A percentile compares a stretch with the other conserved stretches of the same genome.
Evolutionary conservation across 2,888 invertebrate species (phyloP).

Genomic region (Drosophila ustulata): DNA sequence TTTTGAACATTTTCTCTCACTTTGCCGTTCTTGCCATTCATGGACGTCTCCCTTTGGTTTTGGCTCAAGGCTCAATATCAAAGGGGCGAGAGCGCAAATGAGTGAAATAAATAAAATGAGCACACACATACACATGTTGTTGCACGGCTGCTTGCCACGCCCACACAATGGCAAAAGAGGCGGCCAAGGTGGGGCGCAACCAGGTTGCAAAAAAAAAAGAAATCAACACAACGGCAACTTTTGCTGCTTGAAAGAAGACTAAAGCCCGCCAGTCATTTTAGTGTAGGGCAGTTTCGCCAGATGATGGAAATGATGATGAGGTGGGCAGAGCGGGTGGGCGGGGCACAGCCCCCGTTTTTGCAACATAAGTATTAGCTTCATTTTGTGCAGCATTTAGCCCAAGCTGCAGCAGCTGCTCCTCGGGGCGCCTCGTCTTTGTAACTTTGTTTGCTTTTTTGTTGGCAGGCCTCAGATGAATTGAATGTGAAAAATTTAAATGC

Average conservation of each 20-base stretch:
- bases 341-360: slow-evolving; percentile 61
- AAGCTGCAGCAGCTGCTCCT: slow-evolving; percentile 1
- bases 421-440: slow-evolving; percentile 58
- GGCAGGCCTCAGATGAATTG: slow-evolving; percentile 80
- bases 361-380: slow-evolving; percentile 81
- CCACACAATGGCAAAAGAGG: slow-evolving; percentile 49
- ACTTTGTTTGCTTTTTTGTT: slow-evolving; percentile 72
- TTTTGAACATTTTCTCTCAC: slow-evolving; percentile 2
- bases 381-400: slow-evolving; percentile 70
- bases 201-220: slow-evolving; percentile 10
- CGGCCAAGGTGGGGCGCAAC: background rate
- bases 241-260: slow-evolving; percentile 52
- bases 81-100: slow-evolving; percentile 56
- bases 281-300: slow-evolving; percentile 1
- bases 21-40: background rate
- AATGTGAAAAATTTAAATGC: slow-evolving; percentile 82
- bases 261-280: slow-evolving; percentile 64
- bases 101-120: slow-evolving; percentile 55
- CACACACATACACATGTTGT: slow-evolving; percentile 33
- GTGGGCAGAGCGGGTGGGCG: slow-evolving; percentile 18
- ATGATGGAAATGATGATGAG: slow-evolving; percentile 5
- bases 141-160: slow-evolving; percentile 62
- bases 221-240: slow-evolving; percentile 36
- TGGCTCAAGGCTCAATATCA: slow-evolving; percentile 23
- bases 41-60: background rate